These are phyloP conservation scores for Lepus europaeus DNA, from an alignment of 2,113 vertebrate genomes.

Conservation along the genomic window DNA sequence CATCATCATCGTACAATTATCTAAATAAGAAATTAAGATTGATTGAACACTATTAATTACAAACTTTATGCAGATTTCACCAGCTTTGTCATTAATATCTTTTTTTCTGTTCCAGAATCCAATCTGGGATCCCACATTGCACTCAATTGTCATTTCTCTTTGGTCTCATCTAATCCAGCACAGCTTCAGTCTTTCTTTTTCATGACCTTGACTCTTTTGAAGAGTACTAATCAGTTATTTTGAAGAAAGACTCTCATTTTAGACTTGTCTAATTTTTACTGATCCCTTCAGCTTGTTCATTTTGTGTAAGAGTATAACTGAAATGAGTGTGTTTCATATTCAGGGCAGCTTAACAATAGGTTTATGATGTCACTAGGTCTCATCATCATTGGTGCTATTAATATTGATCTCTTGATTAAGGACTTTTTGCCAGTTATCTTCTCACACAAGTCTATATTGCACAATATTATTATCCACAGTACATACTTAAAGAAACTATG, in stretches of 20 bases:
- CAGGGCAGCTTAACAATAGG: neutral
- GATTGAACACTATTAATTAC: neutral
- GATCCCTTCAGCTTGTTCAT: neutral
- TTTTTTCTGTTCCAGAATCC: neutral
- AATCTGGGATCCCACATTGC: neutral
- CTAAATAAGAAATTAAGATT: neutral
- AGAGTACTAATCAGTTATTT: neutral
- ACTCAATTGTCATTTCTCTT: neutral
- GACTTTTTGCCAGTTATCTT: neutral
- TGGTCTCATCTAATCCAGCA: neutral
- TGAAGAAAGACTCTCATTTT: conserved; percentile 11
- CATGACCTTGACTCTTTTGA: neutral
- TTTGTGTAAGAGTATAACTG: neutral
- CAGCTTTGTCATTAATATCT: neutral
- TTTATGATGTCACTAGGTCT: neutral
- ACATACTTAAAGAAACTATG: neutral
- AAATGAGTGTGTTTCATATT: neutral
- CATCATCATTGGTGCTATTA: neutral
- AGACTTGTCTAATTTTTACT: neutral
- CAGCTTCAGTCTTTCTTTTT: conserved; percentile 1
- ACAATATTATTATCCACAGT: neutral
- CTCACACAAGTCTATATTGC: neutral
- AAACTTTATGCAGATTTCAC: neutral
- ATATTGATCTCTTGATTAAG: neutral
- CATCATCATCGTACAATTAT: neutral